A percentile compares a stretch with the other conserved stretches of the same genome.
Evolutionary conservation across 2,797 vertebrate species (phyloP).

Genomic region (Nannoperca obscura): DNA sequence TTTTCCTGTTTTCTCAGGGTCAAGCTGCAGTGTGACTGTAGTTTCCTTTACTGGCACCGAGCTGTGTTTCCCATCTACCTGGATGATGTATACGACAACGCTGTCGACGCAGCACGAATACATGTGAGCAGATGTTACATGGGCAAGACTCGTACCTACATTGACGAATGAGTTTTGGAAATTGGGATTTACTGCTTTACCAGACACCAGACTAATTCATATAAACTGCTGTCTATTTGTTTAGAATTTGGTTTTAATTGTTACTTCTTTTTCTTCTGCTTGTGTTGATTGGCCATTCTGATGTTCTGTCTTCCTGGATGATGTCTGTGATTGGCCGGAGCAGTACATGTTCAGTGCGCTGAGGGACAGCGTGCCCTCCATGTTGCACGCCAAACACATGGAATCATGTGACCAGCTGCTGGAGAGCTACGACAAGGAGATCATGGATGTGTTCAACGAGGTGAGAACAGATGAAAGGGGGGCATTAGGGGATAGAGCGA

Average conservation of each 20-base stretch:
- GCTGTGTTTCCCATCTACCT: constrained; percentile 98
- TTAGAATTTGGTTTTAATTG: background rate
- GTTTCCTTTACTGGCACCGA: constrained; percentile 98
- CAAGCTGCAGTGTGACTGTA: constrained; percentile 93
- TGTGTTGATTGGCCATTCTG: constrained; percentile 1
- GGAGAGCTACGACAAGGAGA: constrained; percentile 94
- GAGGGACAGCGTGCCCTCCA: constrained; percentile 93
- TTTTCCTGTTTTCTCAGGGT: constrained; percentile 83
- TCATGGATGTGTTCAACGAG: constrained; percentile 96
- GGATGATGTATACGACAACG: constrained; percentile 96
- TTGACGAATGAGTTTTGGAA: background rate
- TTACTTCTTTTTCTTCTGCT: background rate
- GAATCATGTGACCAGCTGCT: constrained; percentile 92
- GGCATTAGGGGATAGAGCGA: constrained; percentile 59
- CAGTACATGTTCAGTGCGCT: constrained; percentile 99
- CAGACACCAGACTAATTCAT: background rate
- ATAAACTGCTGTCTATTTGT: background rate
- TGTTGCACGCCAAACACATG: constrained; percentile 94
- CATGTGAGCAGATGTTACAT: constrained; percentile 87
- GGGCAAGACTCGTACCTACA: background rate
- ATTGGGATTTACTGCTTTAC: background rate
- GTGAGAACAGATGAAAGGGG: constrained; percentile 76
- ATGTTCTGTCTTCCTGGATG: constrained; percentile 11
- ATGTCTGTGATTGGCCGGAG: constrained; percentile 44
- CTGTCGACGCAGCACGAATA: constrained; percentile 94